These are phyloP conservation scores for Camelus dromedarius DNA, from an alignment of 2,113 vertebrate genomes.

Conservation along the genomic window DNA sequence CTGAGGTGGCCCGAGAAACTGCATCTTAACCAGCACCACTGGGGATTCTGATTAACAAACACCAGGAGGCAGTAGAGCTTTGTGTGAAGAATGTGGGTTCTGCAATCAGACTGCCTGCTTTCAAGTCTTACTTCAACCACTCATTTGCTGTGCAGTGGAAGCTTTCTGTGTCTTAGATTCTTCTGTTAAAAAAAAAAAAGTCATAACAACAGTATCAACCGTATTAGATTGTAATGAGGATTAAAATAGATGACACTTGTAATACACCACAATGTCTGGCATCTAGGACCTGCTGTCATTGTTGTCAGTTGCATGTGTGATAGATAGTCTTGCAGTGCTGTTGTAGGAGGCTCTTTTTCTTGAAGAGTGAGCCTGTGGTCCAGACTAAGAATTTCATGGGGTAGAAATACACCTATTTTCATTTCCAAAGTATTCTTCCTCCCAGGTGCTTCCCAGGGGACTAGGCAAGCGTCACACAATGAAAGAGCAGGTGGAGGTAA, in stretches of 20 bases:
- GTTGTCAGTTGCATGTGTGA: neutral
- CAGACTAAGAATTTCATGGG: neutral
- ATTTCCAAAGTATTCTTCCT: neutral
- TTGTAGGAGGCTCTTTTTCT: neutral
- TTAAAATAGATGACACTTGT: neutral
- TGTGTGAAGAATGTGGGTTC: neutral
- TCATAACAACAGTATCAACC: neutral
- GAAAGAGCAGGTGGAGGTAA: neutral
- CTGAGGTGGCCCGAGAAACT: neutral
- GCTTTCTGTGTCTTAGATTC: neutral
- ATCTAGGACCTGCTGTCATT: neutral
- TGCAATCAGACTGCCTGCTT: neutral
- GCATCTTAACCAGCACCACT: neutral
- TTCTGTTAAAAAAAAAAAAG: neutral
- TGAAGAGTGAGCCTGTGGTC: neutral
- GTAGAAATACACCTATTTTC: neutral
- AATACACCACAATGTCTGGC: neutral
- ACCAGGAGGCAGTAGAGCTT: slow-evolving; percentile 59
- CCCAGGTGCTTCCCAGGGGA: neutral
- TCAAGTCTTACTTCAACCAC: neutral
- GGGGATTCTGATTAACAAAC: neutral
- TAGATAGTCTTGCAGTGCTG: neutral
- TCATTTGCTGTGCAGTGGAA: neutral
- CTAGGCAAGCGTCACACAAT: neutral
- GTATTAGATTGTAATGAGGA: neutral